Evolutionary conservation across 2,888 invertebrate species (phyloP).

Genomic region (Leptogaster cylindrica): DNA sequence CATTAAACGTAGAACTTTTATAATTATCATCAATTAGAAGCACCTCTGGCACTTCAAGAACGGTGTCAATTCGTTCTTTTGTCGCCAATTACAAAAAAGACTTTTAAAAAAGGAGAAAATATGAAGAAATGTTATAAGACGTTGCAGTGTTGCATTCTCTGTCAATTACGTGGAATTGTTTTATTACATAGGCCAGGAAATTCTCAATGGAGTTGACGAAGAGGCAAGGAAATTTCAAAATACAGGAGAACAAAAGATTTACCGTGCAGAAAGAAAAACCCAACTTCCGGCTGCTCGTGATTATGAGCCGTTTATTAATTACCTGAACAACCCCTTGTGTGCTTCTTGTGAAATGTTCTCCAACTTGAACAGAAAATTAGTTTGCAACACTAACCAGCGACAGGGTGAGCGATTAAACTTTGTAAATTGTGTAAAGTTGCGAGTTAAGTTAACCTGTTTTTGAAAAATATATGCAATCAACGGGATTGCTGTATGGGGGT

Average conservation of each 20-base stretch:
- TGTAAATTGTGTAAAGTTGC: neutral
- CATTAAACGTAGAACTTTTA: constrained; percentile 42
- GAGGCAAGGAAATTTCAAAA: neutral
- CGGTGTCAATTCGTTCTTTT: no score
- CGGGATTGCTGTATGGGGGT: no score
- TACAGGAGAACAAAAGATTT: constrained; percentile 6
- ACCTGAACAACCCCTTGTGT: neutral
- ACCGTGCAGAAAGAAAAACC: constrained; percentile 7
- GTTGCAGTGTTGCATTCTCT: constrained; percentile 20
- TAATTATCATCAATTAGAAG: constrained; percentile 43
- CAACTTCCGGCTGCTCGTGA: constrained; percentile 33
- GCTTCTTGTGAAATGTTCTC: neutral
- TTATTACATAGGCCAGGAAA: constrained; percentile 11
- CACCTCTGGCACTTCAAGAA: constrained; percentile 16
- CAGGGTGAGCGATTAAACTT: neutral
- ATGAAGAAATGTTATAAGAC: constrained; percentile 18
- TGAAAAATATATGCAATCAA: no score
- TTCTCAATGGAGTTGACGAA: neutral
- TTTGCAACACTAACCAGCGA: constrained; percentile 4
- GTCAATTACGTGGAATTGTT: constrained; percentile 24
- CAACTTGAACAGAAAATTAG: neutral
- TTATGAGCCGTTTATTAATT: constrained; percentile 29
- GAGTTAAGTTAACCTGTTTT: no score
- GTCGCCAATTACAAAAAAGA: neutral
- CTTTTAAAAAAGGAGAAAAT: neutral